Evolutionary conservation across 2,888 invertebrate genomes (phyloP), one percentile per base, ranked within the genome.

Genomic region (Drosophila falleni): DNA sequence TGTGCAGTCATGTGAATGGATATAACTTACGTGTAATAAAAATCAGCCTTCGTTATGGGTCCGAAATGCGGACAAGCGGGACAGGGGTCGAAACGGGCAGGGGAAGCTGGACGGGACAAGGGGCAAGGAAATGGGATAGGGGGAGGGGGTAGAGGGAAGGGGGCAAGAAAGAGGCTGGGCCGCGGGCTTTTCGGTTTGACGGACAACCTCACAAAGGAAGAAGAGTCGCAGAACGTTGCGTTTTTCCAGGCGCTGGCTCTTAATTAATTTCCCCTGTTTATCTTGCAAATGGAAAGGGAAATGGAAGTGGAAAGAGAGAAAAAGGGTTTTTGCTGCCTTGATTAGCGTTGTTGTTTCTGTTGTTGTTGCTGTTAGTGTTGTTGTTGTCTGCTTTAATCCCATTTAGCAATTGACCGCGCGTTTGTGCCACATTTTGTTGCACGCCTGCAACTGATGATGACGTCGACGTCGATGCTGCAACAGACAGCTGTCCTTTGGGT

Each of bases 401-500:
- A 81, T 87, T 87, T 87, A 82, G 63, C 69, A 56, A 73, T 67
- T 77, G 73, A 72, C 73, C 63, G 63, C 47, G 65, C 59, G 46
- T 37, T 16, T 16, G 9, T 44, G 49, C 60, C 29, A 15, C 59
- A 49, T 50, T 60, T 53, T 37, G 53, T 29, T 63, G 37, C 49
- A 63, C 39, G 46, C 62, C 47, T 37, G 58, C 46, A 35, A 56
- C 23, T 29, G 51, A 37, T 37, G 56, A 16, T 37, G 71, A 53
- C 44, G 53, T 60, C 55, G 23, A 29, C 15, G 42, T n/a, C 13
- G n/a, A 19, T 11, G 64, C 46, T 47, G 58, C 62, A 61, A 35
- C 54, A 56, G 75, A 85, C 84, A 84, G 88, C 84, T 84, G 88
- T 80, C 86, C 88, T 74, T 68, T 75, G 74, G 86, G 79, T 87